These are phyloP conservation scores for Pao palembangensis DNA, from an alignment of 2,113 vertebrate species.

Conservation along the genomic window DNA sequence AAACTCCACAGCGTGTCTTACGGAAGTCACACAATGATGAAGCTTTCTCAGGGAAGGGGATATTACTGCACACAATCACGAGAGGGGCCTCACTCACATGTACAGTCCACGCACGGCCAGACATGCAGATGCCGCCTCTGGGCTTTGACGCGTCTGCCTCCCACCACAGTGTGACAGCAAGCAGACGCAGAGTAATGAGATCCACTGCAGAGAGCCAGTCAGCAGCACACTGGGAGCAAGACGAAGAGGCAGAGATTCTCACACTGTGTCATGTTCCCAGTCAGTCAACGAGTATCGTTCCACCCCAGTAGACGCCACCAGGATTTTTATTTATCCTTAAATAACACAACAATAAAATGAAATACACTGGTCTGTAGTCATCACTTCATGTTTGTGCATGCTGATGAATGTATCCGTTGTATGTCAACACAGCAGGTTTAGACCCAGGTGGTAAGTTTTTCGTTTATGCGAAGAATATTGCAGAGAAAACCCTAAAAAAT, in stretches of 20 bases:
- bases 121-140: slow-evolving; percentile 52
- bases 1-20: slow-evolving; percentile 58
- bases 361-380: too few relatives aligned
- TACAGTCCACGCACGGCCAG: neutral
- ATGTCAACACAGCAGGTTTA: too few relatives aligned
- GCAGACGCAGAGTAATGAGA: slow-evolving; percentile 67
- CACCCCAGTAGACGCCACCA: slow-evolving; percentile 14
- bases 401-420: neutral
- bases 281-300: slow-evolving; percentile 43
- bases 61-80: too few relatives aligned
- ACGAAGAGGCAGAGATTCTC: slow-evolving; percentile 41
- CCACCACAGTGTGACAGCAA: slow-evolving; percentile 60
- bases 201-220: slow-evolving; percentile 58
- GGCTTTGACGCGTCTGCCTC: slow-evolving; percentile 53
- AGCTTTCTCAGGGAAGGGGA: too few relatives aligned
- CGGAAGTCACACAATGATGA: slow-evolving; percentile 18
- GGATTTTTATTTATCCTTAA: slow-evolving; percentile 1
- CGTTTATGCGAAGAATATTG: too few relatives aligned
- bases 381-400: neutral
- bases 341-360: neutral
- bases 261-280: slow-evolving; percentile 42
- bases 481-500: too few relatives aligned
- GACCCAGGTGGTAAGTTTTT: too few relatives aligned
- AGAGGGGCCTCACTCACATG: neutral
- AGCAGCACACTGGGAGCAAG: slow-evolving; percentile 42